A percentile compares a stretch with the other conserved stretches of the same genome.
Conservation (phyloP, 2,113 vertebrate genomes). For the Pyxicephalus adspersus region DNA sequence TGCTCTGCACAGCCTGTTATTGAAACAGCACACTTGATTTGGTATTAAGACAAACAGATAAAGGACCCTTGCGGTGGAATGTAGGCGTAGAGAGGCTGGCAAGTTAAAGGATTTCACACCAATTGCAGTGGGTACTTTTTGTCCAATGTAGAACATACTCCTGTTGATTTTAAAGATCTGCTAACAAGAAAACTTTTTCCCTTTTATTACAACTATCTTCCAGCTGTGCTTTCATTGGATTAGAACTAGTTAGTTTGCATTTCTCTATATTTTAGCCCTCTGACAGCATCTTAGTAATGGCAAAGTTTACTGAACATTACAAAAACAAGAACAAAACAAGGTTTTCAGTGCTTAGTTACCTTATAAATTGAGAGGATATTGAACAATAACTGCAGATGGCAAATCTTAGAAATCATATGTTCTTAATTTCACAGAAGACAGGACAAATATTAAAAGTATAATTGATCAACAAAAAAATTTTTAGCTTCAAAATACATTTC, state of each 20-base stretch:
- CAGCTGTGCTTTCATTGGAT: not conserved
- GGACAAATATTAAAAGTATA: too few relatives aligned
- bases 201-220: not conserved
- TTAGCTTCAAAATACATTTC: too few relatives aligned
- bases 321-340: too few relatives aligned
- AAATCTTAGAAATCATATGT: too few relatives aligned
- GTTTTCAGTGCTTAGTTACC: too few relatives aligned
- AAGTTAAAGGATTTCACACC: conserved; percentile 24
- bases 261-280: not conserved
- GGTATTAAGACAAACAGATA: conserved; percentile 38
- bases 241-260: not conserved
- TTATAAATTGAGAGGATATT: too few relatives aligned
- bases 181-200: not conserved
- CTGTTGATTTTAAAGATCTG: conserved; percentile 31
- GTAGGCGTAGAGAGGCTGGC: conserved; percentile 36
- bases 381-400: too few relatives aligned
- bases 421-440: too few relatives aligned
- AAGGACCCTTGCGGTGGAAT: conserved; percentile 35
- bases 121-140: conserved; percentile 40
- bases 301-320: too few relatives aligned
- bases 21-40: conserved; percentile 30
- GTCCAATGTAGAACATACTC: conserved; percentile 38
- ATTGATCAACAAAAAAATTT: too few relatives aligned
- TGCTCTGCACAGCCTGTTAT: conserved; percentile 41
- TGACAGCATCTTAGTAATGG: too few relatives aligned